phyloP scores from a whole-genome alignment of 2,113 vertebrate species.

The Cyanoderma ruficeps region DNA sequence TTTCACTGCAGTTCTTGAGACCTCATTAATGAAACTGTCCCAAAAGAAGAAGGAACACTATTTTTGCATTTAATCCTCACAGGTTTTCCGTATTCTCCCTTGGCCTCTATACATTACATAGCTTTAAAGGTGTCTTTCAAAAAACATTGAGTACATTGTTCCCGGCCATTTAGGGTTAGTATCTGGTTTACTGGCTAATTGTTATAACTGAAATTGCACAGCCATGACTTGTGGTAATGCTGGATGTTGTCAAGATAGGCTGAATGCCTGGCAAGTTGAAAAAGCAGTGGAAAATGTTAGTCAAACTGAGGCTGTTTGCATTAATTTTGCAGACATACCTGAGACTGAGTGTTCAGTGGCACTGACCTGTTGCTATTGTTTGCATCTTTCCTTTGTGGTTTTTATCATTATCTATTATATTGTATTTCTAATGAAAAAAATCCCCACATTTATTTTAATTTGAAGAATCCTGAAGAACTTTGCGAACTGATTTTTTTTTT shows the following conservation, averaged over 20 bases:
- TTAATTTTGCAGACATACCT: not conserved
- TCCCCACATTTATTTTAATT: rapidly evolving
- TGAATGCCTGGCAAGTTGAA: not conserved
- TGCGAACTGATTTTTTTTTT: not conserved
- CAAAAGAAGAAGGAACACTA: not conserved
- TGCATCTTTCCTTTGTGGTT: not conserved
- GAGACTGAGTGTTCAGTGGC: not conserved
- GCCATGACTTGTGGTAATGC: not conserved
- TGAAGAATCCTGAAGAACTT: not conserved
- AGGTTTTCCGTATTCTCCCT: not conserved
- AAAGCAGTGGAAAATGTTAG: not conserved
- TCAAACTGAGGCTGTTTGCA: not conserved
- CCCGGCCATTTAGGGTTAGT: not conserved
- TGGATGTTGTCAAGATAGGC: not conserved
- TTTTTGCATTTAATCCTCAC: not conserved
- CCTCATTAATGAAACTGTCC: not conserved
- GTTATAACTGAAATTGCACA: not conserved
- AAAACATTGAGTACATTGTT: not conserved
- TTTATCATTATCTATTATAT: not conserved
- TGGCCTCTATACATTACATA: not conserved
- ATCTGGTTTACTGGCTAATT: not conserved
- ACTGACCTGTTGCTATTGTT: not conserved
- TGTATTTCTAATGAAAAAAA: not conserved
- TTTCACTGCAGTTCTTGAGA: not conserved
- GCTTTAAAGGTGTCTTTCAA: not conserved